Evolutionary conservation across 2,888 invertebrate species (phyloP).

Genomic region (Gymnocheta viridis): DNA sequence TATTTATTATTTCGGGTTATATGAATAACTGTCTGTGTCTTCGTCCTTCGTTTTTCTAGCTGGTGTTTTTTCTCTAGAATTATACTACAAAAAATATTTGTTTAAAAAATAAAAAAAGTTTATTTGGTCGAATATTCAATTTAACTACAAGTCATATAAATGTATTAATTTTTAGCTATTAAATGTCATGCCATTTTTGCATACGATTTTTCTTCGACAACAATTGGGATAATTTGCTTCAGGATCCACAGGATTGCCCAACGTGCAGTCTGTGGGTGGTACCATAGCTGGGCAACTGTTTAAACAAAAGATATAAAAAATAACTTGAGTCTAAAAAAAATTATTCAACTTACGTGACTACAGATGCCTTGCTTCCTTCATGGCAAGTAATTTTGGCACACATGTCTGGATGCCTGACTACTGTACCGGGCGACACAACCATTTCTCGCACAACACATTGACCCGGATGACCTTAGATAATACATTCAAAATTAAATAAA

Average conservation of each 20-base stretch:
- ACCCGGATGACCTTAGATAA: constrained; percentile 26
- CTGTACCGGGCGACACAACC: constrained; percentile 18
- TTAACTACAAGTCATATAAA: neutral
- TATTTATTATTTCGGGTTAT: too few relatives aligned
- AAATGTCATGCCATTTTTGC: constrained; percentile 40
- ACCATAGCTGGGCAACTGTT: constrained; percentile 42
- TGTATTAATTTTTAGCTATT: constrained; percentile 25
- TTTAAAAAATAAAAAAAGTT: constrained; percentile 10
- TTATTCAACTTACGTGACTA: constrained; percentile 40
- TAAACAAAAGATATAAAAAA: neutral
- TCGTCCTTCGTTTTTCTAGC: too few relatives aligned
- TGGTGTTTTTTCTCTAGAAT: too few relatives aligned
- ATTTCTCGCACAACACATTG: constrained; percentile 34
- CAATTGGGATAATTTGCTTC: constrained; percentile 55
- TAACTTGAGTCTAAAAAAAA: neutral
- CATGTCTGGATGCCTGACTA: constrained; percentile 24
- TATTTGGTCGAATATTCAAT: neutral
- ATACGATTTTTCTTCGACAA: constrained; percentile 42
- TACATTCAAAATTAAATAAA: neutral
- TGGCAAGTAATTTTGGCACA: constrained; percentile 52
- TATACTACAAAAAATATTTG: neutral
- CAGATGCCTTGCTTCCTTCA: constrained; percentile 36
- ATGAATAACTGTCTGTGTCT: too few relatives aligned
- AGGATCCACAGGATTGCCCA: constrained; percentile 27
- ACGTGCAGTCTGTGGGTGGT: constrained; percentile 19